phyloP scores from a whole-genome alignment of 1,140 invertebrate genomes.

The Lasioglossum albipes region DNA sequence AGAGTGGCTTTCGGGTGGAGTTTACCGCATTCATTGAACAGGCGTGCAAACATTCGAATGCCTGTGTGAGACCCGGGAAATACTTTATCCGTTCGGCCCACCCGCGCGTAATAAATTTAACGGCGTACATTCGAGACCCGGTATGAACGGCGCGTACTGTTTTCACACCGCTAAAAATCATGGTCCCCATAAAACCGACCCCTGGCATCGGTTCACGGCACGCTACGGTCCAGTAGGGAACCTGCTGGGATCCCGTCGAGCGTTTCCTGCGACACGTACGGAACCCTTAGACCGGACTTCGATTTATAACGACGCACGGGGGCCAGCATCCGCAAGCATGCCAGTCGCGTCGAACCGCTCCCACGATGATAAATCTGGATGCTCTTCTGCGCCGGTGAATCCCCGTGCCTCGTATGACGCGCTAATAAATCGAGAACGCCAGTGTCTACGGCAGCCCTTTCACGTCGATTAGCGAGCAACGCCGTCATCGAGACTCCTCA shows the following conservation, averaged over 20 bases:
- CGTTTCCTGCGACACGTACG: slow-evolving; percentile 45
- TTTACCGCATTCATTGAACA: too few species aligned
- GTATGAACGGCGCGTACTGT: not conserved
- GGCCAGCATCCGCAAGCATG: slow-evolving; percentile 39
- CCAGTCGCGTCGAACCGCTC: slow-evolving; percentile 44
- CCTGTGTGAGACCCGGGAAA: not conserved
- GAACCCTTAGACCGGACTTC: slow-evolving; percentile 38
- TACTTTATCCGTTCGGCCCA: not conserved
- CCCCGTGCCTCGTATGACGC: slow-evolving; percentile 42
- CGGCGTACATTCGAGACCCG: not conserved
- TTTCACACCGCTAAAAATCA: slow-evolving; percentile 16
- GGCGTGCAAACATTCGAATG: not conserved
- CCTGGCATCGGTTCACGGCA: not conserved
- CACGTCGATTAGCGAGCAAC: slow-evolving; percentile 30
- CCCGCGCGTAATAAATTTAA: slow-evolving; percentile 16
- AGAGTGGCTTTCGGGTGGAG: too few species aligned
- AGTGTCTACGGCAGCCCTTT: slow-evolving; percentile 3
- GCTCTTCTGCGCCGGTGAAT: slow-evolving; percentile 52
- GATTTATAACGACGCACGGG: slow-evolving; percentile 48
- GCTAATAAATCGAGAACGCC: slow-evolving; percentile 58
- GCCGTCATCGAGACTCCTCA: slow-evolving; percentile 16
- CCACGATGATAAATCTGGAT: slow-evolving; percentile 65
- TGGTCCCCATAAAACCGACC: slow-evolving; percentile 14
- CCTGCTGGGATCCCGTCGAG: slow-evolving; percentile 9
- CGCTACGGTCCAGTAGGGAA: not conserved